These are phyloP conservation scores for Amyelois transitella DNA, from an alignment of 1,140 invertebrate genomes.

Conservation along the genomic window DNA sequence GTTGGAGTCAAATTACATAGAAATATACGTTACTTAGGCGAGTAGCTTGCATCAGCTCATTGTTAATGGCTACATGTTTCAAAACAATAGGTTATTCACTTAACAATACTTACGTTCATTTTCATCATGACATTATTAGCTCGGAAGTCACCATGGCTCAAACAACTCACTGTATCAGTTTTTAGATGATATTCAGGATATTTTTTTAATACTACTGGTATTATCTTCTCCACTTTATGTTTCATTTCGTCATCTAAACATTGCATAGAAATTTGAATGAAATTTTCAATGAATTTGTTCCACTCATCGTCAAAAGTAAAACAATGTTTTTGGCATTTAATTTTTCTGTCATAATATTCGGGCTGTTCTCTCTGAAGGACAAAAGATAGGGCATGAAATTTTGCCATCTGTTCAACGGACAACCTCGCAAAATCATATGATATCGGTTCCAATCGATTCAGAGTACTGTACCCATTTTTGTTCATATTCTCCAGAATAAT, in stretches of 20 bases:
- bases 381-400: constrained; percentile 47
- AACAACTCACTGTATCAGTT: constrained; percentile 3
- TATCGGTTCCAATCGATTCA: constrained; percentile 32
- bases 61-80: no score
- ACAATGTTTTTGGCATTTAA: constrained; percentile 15
- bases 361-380: constrained; percentile 31
- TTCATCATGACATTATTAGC: constrained; percentile 31
- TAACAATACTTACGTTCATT: constrained; percentile 10
- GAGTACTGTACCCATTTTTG: constrained; percentile 39
- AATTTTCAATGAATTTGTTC: constrained; percentile 9
- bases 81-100: no score
- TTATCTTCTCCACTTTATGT: constrained; percentile 6
- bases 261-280: background rate
- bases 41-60: no score
- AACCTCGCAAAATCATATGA: constrained; percentile 33
- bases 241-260: constrained; percentile 1
- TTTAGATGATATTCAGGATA: background rate
- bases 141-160: constrained; percentile 34
- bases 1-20: no score
- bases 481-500: constrained; percentile 47
- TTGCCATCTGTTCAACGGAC: constrained; percentile 23
- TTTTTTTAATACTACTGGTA: background rate
- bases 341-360: constrained; percentile 34
- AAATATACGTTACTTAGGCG: no score
- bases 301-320: constrained; percentile 16